Evolutionary conservation across 2,797 vertebrate genomes (phyloP).

Genomic region (Tokudaia muenninki): DNA sequence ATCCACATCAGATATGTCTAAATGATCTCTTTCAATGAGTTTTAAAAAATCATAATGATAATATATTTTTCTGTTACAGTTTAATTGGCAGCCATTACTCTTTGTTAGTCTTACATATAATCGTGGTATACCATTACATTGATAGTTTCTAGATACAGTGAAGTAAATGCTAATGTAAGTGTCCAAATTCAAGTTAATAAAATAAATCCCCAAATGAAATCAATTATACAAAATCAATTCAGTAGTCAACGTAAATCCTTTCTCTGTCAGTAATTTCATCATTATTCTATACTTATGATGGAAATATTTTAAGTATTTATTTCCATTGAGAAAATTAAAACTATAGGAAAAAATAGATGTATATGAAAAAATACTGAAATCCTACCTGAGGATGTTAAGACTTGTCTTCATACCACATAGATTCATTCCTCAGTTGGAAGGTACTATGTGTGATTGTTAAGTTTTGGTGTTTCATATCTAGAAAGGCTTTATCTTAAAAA

Average conservation of each 20-base stretch:
- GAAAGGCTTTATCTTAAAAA: background rate
- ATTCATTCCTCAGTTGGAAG: background rate
- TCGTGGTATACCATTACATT: background rate
- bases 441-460: background rate
- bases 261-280: constrained; percentile 31
- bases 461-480: background rate
- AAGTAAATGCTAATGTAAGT: constrained; percentile 35
- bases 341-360: background rate
- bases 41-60: constrained; percentile 17
- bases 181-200: constrained; percentile 59
- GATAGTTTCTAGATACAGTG: constrained; percentile 19
- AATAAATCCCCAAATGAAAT: constrained; percentile 52
- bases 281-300: constrained; percentile 32
- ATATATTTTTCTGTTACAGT: constrained; percentile 28
- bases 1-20: background rate
- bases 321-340: constrained; percentile 43
- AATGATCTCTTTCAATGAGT: background rate
- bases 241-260: background rate
- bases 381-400: background rate
- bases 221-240: constrained; percentile 30
- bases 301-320: background rate
- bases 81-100: constrained; percentile 49
- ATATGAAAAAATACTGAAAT: background rate
- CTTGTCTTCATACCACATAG: background rate
- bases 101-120: background rate